Base-by-base conservation (phyloP, 2,797 vertebrate genomes). In the Acestrorhynchus altus region DNA sequence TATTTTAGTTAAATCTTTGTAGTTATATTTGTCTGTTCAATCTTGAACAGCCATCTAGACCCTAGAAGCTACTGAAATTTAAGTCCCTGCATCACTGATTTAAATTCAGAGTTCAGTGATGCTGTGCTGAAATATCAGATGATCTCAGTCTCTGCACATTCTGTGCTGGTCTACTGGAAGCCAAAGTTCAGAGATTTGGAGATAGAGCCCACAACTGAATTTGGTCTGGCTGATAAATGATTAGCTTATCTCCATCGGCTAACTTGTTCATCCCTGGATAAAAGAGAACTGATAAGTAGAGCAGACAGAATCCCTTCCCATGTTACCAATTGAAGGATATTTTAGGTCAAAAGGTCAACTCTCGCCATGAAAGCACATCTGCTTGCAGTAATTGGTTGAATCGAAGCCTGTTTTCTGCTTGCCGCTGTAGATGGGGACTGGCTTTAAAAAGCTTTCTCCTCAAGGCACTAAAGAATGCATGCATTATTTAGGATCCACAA, bases 401-500 rank as follows among this genome's bases (percentile, higher is more conserved):
- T 69, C 15, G 10, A 54, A 56, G n/a, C 46, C 56, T 44, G 46
- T 61, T 40, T 73, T 79, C 47, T 49, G 63, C 51, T 68, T 52
- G 35, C 42, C 1, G 10, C 35, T 61, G 42, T n/a, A 56, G n/a
- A 47, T 12, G 11, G 0, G 24, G 59, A 16, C 28, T 7, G 28
- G 8, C 46, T 51, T 57, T 63, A 12, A 24, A 72, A 65, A 31
- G 4, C 51, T 39, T 10, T 72, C 51, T 78, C n/a, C 59, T 65
- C 24, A 42, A 8, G 24, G 72, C 47, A n/a, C 46, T 64, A 26
- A 46, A 35, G 46, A 22, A 54, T 13, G 12, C 26, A 26, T 79
- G 49, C 59, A 65, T 64, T 80, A 75, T 75, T 80, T 44, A 75
- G 40, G 40, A 44, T 73, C 47, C n/a, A 22, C 67, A 66, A 0